These are phyloP conservation scores for Leucoraja ocellata DNA, from an alignment of 2,797 vertebrate species.

Conservation along the genomic window DNA sequence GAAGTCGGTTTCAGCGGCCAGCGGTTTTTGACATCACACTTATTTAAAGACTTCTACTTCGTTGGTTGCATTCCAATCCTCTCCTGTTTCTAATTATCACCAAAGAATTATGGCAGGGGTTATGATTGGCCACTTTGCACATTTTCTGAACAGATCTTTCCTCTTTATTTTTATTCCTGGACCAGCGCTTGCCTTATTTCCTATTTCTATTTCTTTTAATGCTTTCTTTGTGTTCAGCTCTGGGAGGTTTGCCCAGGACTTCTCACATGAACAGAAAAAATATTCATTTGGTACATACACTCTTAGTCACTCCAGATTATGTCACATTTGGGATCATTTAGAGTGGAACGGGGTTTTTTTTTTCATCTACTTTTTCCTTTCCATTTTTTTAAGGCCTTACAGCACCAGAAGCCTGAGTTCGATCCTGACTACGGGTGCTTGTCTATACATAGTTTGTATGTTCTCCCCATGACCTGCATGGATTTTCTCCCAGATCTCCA, in stretches of 20 bases:
- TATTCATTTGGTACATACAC: not conserved
- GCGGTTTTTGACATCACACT: not conserved
- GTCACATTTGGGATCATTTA: not conserved
- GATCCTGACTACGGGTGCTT: too few species aligned
- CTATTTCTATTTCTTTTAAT: not conserved
- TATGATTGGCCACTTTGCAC: not conserved
- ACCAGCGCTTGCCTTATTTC: not conserved
- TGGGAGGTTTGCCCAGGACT: not conserved
- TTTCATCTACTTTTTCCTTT: not conserved
- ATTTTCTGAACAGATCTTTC: not conserved
- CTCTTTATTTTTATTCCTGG: not conserved
- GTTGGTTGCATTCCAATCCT: not conserved
- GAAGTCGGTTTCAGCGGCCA: not conserved
- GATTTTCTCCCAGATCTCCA: too few species aligned
- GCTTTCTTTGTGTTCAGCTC: not conserved
- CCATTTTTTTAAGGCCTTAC: too few species aligned
- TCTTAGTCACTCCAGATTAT: not conserved
- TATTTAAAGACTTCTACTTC: not conserved
- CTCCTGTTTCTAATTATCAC: not conserved
- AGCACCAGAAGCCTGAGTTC: too few species aligned
- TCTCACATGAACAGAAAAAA: not conserved
- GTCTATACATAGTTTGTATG: too few species aligned
- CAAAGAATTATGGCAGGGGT: not conserved
- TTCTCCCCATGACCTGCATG: too few species aligned
- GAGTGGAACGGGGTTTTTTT: not conserved